Conservation (phyloP, 2,888 invertebrate species). For the Cryptophagus acutangulus region DNA sequence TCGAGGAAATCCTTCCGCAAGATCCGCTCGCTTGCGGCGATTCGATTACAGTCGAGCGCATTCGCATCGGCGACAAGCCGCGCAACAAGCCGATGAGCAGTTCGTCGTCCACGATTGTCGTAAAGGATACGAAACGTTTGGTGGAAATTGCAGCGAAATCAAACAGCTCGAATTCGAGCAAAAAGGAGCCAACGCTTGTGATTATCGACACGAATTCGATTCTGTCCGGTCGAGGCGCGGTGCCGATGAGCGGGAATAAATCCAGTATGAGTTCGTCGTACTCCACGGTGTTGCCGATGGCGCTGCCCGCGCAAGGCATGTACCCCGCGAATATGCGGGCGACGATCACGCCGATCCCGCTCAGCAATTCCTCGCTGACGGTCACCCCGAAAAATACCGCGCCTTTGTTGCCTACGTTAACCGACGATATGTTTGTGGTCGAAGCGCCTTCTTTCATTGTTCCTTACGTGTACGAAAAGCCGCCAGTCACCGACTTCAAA, state of each 20-base stretch:
- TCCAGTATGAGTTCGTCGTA: slow-evolving; percentile 35
- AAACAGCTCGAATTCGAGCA: slow-evolving; percentile 42
- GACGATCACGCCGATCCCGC: slow-evolving; percentile 54
- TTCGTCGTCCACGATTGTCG: slow-evolving; percentile 49
- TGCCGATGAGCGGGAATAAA: slow-evolving; percentile 48
- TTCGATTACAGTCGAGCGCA: slow-evolving; percentile 26
- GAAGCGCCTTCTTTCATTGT: slow-evolving; percentile 92
- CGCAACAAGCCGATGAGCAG: too few relatives aligned
- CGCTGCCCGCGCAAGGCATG: slow-evolving; percentile 58
- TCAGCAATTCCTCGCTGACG: slow-evolving; percentile 40
- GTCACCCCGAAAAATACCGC: slow-evolving; percentile 30
- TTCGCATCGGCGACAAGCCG: slow-evolving; percentile 10
- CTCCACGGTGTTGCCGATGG: slow-evolving; percentile 49
- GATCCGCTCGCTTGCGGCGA: slow-evolving; percentile 53
- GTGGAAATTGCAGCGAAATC: slow-evolving; percentile 65
- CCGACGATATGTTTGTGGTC: slow-evolving; percentile 89
- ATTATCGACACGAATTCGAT: slow-evolving; percentile 75
- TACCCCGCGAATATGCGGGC: slow-evolving; percentile 60
- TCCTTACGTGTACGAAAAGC: slow-evolving; percentile 89
- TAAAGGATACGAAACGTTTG: slow-evolving; percentile 66
- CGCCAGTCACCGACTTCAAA: slow-evolving; percentile 72
- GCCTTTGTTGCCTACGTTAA: slow-evolving; percentile 72
- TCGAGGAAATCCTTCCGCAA: slow-evolving; percentile 59
- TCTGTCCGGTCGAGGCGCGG: slow-evolving; percentile 57
- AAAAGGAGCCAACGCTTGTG: slow-evolving; percentile 71